Conservation (phyloP, 2,888 invertebrate genomes). For the Romanomermis culicivorax region DNA sequence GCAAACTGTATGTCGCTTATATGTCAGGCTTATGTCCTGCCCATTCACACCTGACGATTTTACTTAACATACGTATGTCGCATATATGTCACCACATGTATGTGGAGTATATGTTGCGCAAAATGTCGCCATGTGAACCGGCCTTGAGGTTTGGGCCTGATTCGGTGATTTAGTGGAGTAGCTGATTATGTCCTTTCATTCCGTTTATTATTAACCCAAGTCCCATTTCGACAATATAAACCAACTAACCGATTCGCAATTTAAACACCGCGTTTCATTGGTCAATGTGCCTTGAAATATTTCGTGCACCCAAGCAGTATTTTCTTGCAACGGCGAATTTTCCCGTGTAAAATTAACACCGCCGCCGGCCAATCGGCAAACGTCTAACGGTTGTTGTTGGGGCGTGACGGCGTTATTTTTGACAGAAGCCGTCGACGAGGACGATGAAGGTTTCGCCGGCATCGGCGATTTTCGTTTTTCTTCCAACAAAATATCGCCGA, state of each 20-base stretch:
- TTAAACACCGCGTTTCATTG: conserved; percentile 93
- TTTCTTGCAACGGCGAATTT: conserved; percentile 37
- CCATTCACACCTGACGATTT: no score
- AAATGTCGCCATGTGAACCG: no score
- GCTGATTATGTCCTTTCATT: no score
- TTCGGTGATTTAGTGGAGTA: no score
- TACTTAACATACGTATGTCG: no score
- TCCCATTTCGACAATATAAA: background rate
- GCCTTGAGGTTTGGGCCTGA: no score
- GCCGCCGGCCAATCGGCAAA: conserved; percentile 5
- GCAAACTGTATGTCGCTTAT: no score
- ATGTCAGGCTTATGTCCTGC: no score
- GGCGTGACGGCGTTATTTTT: background rate
- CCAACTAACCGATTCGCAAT: conserved; percentile 92
- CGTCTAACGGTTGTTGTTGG: no score
- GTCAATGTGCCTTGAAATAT: conserved; percentile 98
- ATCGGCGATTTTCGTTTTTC: conserved; percentile 16
- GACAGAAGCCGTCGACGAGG: background rate
- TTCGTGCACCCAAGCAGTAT: conserved; percentile 90
- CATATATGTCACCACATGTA: no score
- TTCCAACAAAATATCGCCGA: conserved; percentile 66
- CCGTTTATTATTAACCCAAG: no score
- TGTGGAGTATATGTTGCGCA: no score
- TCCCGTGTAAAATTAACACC: conserved; percentile 12
- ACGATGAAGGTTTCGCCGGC: background rate